These are phyloP conservation scores for Lepidurus packardi DNA, from an alignment of 1,140 invertebrate species.

Conservation along the genomic window DNA sequence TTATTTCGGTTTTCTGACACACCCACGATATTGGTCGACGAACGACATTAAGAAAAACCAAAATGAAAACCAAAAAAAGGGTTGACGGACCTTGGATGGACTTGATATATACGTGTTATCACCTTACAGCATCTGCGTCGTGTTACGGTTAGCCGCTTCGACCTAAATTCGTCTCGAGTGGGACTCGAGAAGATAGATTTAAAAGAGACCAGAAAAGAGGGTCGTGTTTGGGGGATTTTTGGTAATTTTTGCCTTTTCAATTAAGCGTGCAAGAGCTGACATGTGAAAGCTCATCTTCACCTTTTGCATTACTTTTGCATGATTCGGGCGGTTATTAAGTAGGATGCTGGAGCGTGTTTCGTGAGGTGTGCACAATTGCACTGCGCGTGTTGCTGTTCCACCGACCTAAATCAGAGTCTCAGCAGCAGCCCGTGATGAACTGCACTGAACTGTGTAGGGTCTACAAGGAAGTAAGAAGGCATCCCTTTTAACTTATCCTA, in stretches of 20 bases:
- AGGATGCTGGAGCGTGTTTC: slow-evolving; percentile 1
- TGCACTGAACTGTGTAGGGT: too few relatives aligned
- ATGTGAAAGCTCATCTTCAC: background rate
- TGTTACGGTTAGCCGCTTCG: background rate
- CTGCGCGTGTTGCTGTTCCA: background rate
- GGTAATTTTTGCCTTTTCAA: too few relatives aligned
- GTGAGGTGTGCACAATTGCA: background rate
- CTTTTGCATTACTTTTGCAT: background rate
- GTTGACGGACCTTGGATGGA: too few relatives aligned
- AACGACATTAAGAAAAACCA: too few relatives aligned
- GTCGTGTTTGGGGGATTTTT: too few relatives aligned
- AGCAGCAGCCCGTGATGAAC: background rate
- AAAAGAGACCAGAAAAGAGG: too few relatives aligned
- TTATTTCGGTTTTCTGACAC: too few relatives aligned
- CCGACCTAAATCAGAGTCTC: background rate
- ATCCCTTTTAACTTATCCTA: too few relatives aligned
- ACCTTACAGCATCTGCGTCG: background rate
- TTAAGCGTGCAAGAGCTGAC: background rate
- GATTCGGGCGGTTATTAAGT: background rate
- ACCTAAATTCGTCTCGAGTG: background rate
- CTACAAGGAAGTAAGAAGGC: too few relatives aligned
- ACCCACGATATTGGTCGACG: too few relatives aligned
- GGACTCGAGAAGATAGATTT: background rate
- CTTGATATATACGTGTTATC: too few relatives aligned
- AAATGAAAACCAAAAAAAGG: too few relatives aligned